Conservation (phyloP, 2,113 vertebrate genomes). For the Indicator maculatus region DNA sequence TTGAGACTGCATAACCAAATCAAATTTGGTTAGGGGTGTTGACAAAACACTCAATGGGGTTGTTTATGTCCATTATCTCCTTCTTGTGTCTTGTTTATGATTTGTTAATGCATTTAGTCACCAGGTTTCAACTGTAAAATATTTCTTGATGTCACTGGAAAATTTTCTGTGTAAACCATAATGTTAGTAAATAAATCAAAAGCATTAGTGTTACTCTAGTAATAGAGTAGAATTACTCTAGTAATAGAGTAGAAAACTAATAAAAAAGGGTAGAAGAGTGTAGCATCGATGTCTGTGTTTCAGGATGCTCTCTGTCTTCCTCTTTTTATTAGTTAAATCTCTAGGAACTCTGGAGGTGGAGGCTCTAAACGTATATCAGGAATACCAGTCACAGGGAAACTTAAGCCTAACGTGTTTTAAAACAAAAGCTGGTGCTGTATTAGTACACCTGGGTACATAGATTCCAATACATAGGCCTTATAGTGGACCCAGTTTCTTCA, state of each 20-base stretch:
- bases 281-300: neutral
- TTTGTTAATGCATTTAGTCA: neutral
- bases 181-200: neutral
- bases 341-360: neutral
- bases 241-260: neutral
- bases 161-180: neutral
- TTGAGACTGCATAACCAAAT: too few relatives aligned
- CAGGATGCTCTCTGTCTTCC: neutral
- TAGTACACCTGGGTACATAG: neutral
- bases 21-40: neutral
- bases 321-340: neutral
- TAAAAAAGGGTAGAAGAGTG: neutral
- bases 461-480: accelerated
- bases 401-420: neutral
- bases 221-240: neutral
- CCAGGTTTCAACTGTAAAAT: neutral
- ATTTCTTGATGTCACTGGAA: accelerated
- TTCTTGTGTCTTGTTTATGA: neutral
- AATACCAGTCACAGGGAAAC: neutral
- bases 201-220: neutral
- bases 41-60: neutral
- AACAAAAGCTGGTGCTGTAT: neutral
- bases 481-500: neutral
- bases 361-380: neutral
- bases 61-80: neutral